Evolutionary conservation across 2,113 vertebrate genomes (phyloP).

Genomic region (Amphilophus citrinellus): DNA sequence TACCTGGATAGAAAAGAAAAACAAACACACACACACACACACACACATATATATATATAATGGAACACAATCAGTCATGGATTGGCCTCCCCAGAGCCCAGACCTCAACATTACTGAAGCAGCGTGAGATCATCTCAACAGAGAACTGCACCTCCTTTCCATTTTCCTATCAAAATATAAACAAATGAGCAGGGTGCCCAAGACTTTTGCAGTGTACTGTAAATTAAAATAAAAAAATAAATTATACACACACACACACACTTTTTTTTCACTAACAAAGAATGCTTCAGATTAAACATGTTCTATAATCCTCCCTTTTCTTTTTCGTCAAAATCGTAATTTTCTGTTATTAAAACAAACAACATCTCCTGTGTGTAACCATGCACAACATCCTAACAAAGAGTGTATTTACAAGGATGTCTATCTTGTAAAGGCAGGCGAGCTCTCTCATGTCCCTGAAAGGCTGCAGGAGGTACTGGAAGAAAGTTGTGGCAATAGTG

Average conservation of each 20-base stretch:
- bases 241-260: no score
- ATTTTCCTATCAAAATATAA: conserved; percentile 3
- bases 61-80: background rate
- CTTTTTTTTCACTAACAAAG: background rate
- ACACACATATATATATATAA: background rate
- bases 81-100: background rate
- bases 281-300: background rate
- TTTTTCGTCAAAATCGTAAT: background rate
- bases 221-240: background rate
- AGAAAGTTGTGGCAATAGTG: conserved; percentile 89
- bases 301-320: background rate
- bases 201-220: background rate
- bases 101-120: background rate
- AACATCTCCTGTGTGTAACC: background rate
- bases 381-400: background rate
- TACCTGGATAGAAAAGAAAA: background rate
- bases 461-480: conserved; percentile 94
- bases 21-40: no score
- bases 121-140: background rate
- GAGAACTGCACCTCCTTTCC: background rate
- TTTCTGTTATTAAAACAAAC: background rate
- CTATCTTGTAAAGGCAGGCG: conserved; percentile 90
- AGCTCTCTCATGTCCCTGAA: conserved; percentile 95
- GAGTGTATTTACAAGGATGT: conserved; percentile 86
- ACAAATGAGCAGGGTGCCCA: background rate